Evolutionary conservation across 53 echinoderm and acorn worm species (phyloP), one percentile per base, ranked within the genome.

Genomic region (Luidia sarsii): DNA sequence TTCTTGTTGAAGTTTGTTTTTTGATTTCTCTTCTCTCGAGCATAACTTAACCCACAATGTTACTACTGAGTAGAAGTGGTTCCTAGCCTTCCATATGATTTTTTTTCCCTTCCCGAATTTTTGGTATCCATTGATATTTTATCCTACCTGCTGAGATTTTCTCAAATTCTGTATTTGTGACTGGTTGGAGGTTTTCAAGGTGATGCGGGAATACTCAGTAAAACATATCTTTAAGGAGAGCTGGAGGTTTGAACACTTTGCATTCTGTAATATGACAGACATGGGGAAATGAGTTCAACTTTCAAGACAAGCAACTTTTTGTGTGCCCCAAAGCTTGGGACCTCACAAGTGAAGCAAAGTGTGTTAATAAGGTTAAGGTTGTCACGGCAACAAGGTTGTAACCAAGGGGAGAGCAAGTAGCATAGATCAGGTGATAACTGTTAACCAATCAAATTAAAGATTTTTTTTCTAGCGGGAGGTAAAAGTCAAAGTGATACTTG

Each of bases 1-100:
- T 48, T 77, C 77, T 74, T 41, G 61, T 77, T 77, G 77, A 77
- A 61, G 77, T 77, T 77, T 77, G 77, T 77, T 77, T 43, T 18
- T 77, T 77, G 60, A 46, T 59, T 77, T 77, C 46, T 77, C 59
- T 77, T 77, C 77, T 77, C 61, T 77, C 39, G 34, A 32, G 59
- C 77, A 60, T 60, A 15, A 61, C 41, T 77, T 77, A 77, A 77
- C 70, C 70, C 77, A 77, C 77, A 45, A 35, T 39, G 77, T 41
- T 77, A 77, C 45, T 77, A 21, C 29, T 45, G 60, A 77, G 77
- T 77, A 77, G 61, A 77, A 77, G 41, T 77, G 77, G 61, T 77
- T 77, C 61, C 57, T 50, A 33, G 35, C 8, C 39, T 39, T 27
- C 39, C 14, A 25, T 74, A n/a, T 13, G 22, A 20, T 65, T 32